Evolutionary conservation across 1,140 invertebrate species (phyloP).

Genomic region (Drosophila lowei): DNA sequence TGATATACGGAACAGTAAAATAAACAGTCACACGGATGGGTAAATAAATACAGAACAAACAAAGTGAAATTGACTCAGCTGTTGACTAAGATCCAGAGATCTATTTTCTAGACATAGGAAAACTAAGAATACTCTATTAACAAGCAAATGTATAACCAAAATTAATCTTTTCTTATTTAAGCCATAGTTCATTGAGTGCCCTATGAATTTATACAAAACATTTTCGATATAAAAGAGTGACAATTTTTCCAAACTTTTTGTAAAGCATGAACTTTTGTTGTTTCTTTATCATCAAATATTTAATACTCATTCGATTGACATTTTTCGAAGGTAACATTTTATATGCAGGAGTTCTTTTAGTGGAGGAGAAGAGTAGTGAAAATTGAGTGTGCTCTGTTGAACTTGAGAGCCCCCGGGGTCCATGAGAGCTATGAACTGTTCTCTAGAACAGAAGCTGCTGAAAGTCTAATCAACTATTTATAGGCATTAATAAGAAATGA

Average conservation of each 20-base stretch:
- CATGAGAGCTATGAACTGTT: neutral
- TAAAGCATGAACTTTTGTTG: too few relatives aligned
- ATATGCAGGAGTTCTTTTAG: neutral
- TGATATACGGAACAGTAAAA: too few relatives aligned
- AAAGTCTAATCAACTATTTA: slow-evolving; percentile 60
- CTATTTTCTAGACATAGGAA: too few relatives aligned
- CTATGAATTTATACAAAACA: neutral
- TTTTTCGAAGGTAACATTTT: neutral
- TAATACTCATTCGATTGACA: too few relatives aligned
- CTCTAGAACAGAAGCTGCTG: slow-evolving; percentile 11
- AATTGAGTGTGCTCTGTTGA: slow-evolving; percentile 13
- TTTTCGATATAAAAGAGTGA: slow-evolving; percentile 22
- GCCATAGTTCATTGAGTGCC: slow-evolving; percentile 33
- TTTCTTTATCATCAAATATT: slow-evolving; percentile 10
- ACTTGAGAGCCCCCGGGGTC: neutral
- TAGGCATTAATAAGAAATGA: slow-evolving; percentile 45
- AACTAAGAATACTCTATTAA: too few relatives aligned
- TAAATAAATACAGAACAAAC: too few relatives aligned
- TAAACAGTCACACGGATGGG: too few relatives aligned
- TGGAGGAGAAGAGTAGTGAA: neutral
- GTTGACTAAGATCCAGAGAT: too few relatives aligned
- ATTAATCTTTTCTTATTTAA: neutral
- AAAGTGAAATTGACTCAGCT: too few relatives aligned
- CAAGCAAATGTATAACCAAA: neutral
- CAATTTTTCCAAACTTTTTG: too few relatives aligned